Evolutionary conservation across 2,888 invertebrate genomes (phyloP).

Genomic region (Oscheius sp.): DNA sequence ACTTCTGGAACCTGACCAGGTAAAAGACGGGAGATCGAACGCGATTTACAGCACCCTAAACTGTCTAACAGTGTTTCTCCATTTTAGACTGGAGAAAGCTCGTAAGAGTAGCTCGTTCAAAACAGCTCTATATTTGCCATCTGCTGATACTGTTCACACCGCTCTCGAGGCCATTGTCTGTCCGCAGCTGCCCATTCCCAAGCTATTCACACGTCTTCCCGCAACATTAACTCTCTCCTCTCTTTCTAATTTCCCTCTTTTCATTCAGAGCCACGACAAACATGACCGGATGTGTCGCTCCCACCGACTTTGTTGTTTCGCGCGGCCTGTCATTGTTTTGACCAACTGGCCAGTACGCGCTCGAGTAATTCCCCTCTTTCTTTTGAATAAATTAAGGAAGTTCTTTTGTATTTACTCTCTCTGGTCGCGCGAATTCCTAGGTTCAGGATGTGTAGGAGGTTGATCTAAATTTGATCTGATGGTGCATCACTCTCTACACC

Average conservation of each 20-base stretch:
- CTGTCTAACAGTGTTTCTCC: not conserved
- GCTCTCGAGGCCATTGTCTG: conserved; percentile 12
- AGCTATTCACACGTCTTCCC: conserved; percentile 16
- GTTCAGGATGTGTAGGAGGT: conserved; percentile 26
- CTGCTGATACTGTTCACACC: not conserved
- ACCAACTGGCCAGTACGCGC: not conserved
- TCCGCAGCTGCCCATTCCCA: conserved; percentile 15
- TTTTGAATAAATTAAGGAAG: conserved; percentile 16
- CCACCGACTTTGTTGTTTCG: not conserved
- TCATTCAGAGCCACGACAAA: not conserved
- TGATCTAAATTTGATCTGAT: conserved; percentile 16
- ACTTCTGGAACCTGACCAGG: conserved; percentile 1
- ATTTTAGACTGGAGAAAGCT: not conserved
- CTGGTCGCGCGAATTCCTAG: conserved; percentile 29
- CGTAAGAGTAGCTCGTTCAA: not conserved
- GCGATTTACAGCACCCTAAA: not conserved
- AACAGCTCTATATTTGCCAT: not conserved
- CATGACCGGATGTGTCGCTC: not conserved
- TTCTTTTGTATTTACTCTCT: conserved; percentile 5
- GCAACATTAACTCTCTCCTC: conserved; percentile 20
- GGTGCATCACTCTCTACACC: not conserved
- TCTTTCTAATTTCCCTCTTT: not conserved
- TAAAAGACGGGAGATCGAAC: not conserved
- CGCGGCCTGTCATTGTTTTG: conserved; percentile 19
- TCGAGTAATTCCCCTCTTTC: not conserved